A percentile compares a stretch with the other conserved stretches of the same genome.
Conservation (phyloP, 2,888 invertebrate genomes). For the Amphipoea lucens region DNA sequence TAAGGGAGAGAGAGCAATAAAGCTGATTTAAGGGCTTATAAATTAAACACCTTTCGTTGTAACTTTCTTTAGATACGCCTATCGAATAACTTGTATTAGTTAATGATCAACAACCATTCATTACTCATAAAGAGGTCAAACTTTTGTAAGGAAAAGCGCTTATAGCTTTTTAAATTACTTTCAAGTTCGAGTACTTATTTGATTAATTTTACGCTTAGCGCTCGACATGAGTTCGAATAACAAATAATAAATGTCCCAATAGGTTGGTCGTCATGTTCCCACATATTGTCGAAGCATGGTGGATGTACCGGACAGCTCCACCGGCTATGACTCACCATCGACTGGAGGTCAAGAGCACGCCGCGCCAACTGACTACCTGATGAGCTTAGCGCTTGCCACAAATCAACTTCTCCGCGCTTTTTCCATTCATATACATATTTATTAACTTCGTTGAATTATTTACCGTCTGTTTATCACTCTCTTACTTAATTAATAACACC, state of each 20-base stretch:
- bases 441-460: conserved; percentile 54
- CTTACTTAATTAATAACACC: conserved; percentile 40
- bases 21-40: conserved; percentile 83
- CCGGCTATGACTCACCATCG: conserved; percentile 81
- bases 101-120: conserved; percentile 72
- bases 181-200: conserved; percentile 30
- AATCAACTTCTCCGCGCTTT: conserved; percentile 64
- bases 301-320: conserved; percentile 66
- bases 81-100: conserved; percentile 73
- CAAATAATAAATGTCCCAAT: conserved; percentile 43
- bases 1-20: conserved; percentile 79
- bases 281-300: conserved; percentile 62
- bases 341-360: conserved; percentile 87
- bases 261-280: conserved; percentile 65
- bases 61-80: conserved; percentile 81
- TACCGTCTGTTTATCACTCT: conserved; percentile 24
- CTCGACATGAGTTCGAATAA: conserved; percentile 43
- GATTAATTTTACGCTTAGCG: conserved; percentile 42
- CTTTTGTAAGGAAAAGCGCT: conserved; percentile 33
- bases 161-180: conserved; percentile 46
- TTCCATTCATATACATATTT: conserved; percentile 50
- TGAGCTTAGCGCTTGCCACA: conserved; percentile 83
- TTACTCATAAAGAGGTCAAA: conserved; percentile 57
- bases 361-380: conserved; percentile 81
- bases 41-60: conserved; percentile 79